Percentiles rank a stretch among this genome's conserved stretches.
These are phyloP conservation scores for Grus americana DNA, from an alignment of 2,113 vertebrate genomes.

Conservation along the genomic window DNA sequence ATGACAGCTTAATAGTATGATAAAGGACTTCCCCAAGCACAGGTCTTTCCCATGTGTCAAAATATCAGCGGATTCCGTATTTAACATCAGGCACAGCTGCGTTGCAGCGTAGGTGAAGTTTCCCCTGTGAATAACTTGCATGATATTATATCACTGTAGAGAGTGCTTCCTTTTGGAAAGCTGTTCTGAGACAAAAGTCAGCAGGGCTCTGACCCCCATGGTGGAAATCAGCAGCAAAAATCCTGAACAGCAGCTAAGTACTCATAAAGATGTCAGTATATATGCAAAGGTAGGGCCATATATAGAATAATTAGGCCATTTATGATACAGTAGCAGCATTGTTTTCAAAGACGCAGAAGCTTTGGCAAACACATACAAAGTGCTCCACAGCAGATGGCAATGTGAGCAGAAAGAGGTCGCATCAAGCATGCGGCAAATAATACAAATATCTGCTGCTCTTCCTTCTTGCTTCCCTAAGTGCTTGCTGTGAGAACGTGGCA, in stretches of 20 bases:
- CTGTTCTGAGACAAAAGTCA: not conserved
- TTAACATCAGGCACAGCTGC: not conserved
- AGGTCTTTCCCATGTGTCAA: slow-evolving; percentile 19
- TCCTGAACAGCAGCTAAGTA: not conserved
- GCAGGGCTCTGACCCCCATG: not conserved
- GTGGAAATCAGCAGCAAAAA: not conserved
- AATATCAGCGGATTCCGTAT: not conserved
- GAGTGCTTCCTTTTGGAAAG: not conserved
- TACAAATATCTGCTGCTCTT: not conserved
- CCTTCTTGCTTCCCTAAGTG: not conserved
- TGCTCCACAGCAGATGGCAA: not conserved
- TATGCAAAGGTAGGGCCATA: not conserved
- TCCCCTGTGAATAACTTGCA: not conserved
- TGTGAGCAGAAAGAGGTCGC: not conserved
- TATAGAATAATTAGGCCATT: not conserved
- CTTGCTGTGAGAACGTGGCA: not conserved
- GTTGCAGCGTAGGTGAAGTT: not conserved
- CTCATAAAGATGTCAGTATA: not conserved
- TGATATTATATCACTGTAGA: not conserved
- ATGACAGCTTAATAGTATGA: slow-evolving; percentile 15
- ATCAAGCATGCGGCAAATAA: not conserved
- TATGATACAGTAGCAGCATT: not conserved
- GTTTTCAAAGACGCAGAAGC: not conserved
- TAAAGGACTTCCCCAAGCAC: slow-evolving; percentile 12
- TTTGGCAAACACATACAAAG: not conserved